These are phyloP conservation scores for Nothocercus julius DNA, from an alignment of 2,113 vertebrate species.

Conservation along the genomic window DNA sequence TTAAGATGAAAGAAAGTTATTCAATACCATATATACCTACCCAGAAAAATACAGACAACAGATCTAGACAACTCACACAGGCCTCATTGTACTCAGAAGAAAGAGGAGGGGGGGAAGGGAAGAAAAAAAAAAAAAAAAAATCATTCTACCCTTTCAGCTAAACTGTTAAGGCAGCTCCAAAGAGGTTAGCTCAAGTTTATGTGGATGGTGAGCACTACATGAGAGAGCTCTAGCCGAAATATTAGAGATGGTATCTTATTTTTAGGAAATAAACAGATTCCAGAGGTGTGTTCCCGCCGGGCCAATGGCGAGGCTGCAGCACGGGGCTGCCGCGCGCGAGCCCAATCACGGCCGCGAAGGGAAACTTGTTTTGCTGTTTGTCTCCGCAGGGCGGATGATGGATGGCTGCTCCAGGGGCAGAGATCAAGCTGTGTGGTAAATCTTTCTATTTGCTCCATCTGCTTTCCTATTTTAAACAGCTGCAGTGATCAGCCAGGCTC, in stretches of 20 bases:
- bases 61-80: not conserved
- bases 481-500: conserved; percentile 8
- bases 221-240: conserved; percentile 27
- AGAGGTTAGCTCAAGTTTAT: conserved; percentile 30
- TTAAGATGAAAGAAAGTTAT: not conserved
- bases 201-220: conserved; percentile 40
- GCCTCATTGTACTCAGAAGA: not conserved
- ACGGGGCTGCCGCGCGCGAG: conserved; percentile 27
- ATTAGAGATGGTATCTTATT: conserved; percentile 40
- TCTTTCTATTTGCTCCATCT: conserved; percentile 48
- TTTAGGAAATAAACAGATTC: conserved; percentile 81
- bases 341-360: conserved; percentile 50
- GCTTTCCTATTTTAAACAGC: conserved; percentile 68
- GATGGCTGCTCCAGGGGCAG: conserved; percentile 64
- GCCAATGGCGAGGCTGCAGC: conserved; percentile 75
- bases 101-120: not conserved
- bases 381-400: conserved; percentile 67
- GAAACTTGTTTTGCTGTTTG: conserved; percentile 80
- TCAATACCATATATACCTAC: not conserved
- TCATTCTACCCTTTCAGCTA: not conserved
- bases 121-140: not conserved
- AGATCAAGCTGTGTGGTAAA: conserved; percentile 53
- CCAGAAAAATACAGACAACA: conserved; percentile 6
- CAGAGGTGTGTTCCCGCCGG: conserved; percentile 81
- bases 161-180: not conserved